A percentile compares a stretch with the other conserved stretches of the same genome.
These are phyloP conservation scores for Corvus moneduloides DNA, from an alignment of 2,113 vertebrate species.

Conservation along the genomic window DNA sequence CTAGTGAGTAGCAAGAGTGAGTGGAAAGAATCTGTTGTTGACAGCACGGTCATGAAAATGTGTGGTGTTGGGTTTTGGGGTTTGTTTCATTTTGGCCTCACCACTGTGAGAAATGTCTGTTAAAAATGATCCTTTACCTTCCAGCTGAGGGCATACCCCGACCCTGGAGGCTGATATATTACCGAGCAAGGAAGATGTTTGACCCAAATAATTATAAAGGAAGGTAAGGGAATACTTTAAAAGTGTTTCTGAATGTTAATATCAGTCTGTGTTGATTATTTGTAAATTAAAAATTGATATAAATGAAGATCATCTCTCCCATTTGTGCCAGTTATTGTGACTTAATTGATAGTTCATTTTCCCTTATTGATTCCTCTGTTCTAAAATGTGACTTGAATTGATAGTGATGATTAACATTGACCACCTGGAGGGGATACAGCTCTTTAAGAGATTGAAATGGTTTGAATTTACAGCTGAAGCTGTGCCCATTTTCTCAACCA, in stretches of 20 bases:
- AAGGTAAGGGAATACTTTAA: slow-evolving; percentile 59
- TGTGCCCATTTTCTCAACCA: not conserved
- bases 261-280: not conserved
- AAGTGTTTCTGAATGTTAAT: not conserved
- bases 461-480: not conserved
- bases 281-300: not conserved
- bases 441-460: not conserved
- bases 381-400: not conserved
- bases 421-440: not conserved
- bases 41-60: not conserved
- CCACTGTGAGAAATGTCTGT: not conserved
- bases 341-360: not conserved
- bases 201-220: slow-evolving; percentile 75
- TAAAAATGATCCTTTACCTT: not conserved
- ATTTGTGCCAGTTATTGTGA: not conserved
- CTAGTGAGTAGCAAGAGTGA: not conserved
- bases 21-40: not conserved
- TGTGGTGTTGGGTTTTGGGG: not conserved
- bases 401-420: not conserved
- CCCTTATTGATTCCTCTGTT: not conserved
- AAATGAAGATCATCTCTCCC: not conserved
- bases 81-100: not conserved
- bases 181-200: slow-evolving; percentile 75
- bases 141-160: slow-evolving; percentile 73
- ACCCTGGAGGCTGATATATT: slow-evolving; percentile 70